These are phyloP conservation scores for Numenius phaeopus DNA, from an alignment of 2,797 vertebrate genomes.

Conservation along the genomic window DNA sequence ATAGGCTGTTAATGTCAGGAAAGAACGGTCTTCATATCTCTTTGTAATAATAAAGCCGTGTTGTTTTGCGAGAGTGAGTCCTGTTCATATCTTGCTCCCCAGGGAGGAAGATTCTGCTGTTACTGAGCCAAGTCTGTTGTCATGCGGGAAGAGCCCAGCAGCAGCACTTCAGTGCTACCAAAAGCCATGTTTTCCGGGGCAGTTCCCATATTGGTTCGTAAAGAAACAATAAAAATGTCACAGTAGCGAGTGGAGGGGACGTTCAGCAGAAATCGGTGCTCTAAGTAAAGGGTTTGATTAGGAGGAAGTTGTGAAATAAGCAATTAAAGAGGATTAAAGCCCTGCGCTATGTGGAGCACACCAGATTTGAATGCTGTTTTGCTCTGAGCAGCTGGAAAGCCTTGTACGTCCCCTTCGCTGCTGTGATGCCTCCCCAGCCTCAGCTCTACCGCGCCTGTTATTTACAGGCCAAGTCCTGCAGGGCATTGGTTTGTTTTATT, in stretches of 20 bases:
- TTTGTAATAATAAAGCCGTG: neutral
- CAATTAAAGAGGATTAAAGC: neutral
- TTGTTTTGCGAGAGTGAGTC: neutral
- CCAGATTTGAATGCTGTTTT: neutral
- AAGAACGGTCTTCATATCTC: neutral
- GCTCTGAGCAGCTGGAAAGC: neutral
- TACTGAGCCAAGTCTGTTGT: neutral
- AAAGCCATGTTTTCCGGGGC: neutral
- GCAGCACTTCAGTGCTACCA: neutral
- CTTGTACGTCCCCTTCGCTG: fast-evolving
- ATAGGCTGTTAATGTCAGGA: neutral
- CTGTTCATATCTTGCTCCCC: neutral
- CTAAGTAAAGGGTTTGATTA: neutral
- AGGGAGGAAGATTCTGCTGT: neutral
- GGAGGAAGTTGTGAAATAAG: neutral
- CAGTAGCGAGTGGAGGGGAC: fast-evolving
- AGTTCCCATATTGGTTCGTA: neutral
- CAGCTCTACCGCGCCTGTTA: neutral
- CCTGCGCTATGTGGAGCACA: neutral
- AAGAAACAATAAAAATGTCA: neutral
- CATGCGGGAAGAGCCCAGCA: neutral
- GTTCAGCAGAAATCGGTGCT: neutral
- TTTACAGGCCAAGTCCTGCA: neutral
- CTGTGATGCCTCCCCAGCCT: neutral
- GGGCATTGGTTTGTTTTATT: neutral